Conservation (phyloP, 2,797 vertebrate genomes). For the Hemibagrus guttatus region DNA sequence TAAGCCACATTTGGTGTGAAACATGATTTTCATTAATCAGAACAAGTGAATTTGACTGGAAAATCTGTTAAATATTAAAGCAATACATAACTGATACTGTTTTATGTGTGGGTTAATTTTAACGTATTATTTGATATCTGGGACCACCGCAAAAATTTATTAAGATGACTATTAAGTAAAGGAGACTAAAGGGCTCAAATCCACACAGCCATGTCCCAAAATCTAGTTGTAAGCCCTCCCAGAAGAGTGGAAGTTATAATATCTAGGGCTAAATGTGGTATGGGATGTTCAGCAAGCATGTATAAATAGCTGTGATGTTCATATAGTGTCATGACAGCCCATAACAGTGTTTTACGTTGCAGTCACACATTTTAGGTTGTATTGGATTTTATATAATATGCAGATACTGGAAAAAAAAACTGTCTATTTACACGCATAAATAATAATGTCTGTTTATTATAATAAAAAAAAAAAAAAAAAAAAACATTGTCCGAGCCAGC, state of each 20-base stretch:
- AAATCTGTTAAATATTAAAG: background rate
- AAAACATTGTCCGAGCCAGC: constrained; percentile 67
- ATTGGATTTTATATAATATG: background rate
- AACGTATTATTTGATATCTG: background rate
- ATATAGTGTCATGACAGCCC: background rate
- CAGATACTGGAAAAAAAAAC: background rate
- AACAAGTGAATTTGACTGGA: background rate
- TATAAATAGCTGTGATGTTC: background rate
- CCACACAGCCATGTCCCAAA: too few relatives aligned
- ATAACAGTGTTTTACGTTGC: background rate
- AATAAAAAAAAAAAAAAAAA: too few relatives aligned
- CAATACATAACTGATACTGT: background rate
- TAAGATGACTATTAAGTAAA: background rate
- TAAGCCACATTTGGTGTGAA: too few relatives aligned
- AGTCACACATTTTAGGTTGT: background rate
- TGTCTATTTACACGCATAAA: background rate
- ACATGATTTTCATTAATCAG: background rate
- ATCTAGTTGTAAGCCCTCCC: too few relatives aligned
- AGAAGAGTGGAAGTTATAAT: background rate
- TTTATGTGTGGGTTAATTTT: background rate
- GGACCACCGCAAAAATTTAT: background rate
- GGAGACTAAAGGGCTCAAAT: background rate
- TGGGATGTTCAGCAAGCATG: background rate
- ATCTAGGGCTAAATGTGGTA: background rate
- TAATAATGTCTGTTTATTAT: background rate